Base-by-base conservation (phyloP, 2,113 vertebrate species). In the Cochlearius cochlearius region DNA sequence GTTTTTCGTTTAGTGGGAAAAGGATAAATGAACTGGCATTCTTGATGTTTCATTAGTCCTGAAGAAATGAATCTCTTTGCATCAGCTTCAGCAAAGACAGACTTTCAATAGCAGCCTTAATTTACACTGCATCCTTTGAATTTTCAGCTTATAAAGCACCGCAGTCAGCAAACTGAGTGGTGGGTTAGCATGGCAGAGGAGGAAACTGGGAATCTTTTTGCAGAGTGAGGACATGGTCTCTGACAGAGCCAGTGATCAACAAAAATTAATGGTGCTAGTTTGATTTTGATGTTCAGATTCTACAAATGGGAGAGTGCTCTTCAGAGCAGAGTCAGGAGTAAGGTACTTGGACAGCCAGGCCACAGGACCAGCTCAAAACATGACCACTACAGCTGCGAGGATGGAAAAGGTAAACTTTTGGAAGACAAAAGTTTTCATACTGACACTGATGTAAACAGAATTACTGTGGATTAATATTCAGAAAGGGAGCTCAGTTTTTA, bases 1-100 rank as follows among this genome's bases (percentile, higher is more conserved):
- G 94, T 97, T 96, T 95, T 92, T 83, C 66, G 62, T 77, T 97
- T 96, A 86, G 49, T 34, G 62, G 66, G 59, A 95, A 95, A 91
- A 38, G 43, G 85, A 95, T 95, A 97, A 97, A 94, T 68, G 88
- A 97, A 86, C 75, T 78, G 85, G 69, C 45, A 68, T 73, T 92
- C 83, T 89, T 81, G 39, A 85, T 80, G 52, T 79, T 64, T 67
- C 86, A 77, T 69, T 75, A 92, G 69, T 77, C 50, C 86, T 75
- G 66, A 96, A 94, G 68, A 80, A 96, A 94, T 81, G 29, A 92
- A 88, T 62, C 71, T 86, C 67, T 86, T 25, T 82, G 59, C 52
- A 74, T 79, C 66, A 60, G 47, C 89, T 93, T 75, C 55, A 91
- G 53, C 43, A 94, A 55, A 94, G 38, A 53, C 71, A 92, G 64